A percentile compares a stretch with the other conserved stretches of the same genome.
phyloP scores from a whole-genome alignment of 2,888 invertebrate genomes.

The Cancer borealis region DNA sequence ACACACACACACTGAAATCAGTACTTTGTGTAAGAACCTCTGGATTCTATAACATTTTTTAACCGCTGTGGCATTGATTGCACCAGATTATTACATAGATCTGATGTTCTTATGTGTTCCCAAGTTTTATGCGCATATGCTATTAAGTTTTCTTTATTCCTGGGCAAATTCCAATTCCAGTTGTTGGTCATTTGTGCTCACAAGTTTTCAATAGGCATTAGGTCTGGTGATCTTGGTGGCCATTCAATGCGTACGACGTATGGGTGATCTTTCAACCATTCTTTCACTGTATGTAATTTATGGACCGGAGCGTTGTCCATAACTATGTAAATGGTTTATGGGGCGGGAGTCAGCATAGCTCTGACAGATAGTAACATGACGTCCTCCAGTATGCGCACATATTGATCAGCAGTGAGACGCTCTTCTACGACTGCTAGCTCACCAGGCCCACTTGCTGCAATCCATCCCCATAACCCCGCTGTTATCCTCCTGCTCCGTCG shows the following conservation, averaged over 20 bases:
- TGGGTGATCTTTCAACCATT: neutral
- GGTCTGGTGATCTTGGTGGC: slow-evolving; percentile 16
- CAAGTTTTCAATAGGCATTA: neutral
- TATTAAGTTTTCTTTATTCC: too few species aligned
- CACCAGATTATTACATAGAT: too few species aligned
- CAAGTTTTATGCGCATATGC: too few species aligned
- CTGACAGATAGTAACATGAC: neutral
- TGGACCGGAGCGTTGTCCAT: slow-evolving; percentile 31
- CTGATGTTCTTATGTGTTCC: too few species aligned
- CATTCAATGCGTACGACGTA: neutral
- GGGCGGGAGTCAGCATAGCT: neutral
- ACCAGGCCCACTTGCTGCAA: slow-evolving; percentile 7
- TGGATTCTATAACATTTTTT: too few species aligned
- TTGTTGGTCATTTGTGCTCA: neutral
- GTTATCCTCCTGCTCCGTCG: slow-evolving; percentile 18
- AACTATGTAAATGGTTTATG: neutral
- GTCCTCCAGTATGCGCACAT: neutral
- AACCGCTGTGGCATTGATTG: too few species aligned
- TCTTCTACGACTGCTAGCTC: neutral
- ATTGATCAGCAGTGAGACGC: neutral
- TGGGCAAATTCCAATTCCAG: neutral
- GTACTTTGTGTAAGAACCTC: too few species aligned
- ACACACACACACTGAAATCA: too few species aligned
- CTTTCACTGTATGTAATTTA: neutral
- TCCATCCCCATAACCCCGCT: slow-evolving; percentile 42